Base-by-base conservation (phyloP, 1,140 invertebrate species). In the Chironomus tepperi region DNA sequence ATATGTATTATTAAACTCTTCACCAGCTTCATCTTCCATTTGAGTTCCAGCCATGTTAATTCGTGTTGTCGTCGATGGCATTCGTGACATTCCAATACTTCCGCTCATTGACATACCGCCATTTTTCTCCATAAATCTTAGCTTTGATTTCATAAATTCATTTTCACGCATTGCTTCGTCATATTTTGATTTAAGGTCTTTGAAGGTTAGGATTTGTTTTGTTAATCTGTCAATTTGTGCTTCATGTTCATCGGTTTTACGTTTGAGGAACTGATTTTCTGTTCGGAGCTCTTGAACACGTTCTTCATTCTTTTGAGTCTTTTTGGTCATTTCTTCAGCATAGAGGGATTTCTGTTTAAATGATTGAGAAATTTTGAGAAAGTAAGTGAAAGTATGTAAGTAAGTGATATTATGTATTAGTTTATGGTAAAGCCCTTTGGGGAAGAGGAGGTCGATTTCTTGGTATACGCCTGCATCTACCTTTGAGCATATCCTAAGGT, bases 11-110 rank as follows among this genome's bases (percentile, higher is more conserved):
- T 92, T 90, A 79, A 93, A 92, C 42, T 92, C 84, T 83, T 93
- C 91, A 24, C 90, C 90, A 78, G 93, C 92, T 79, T 94, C 92
- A 79, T 94, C 92, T 75, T 91, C 91, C 84, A 91, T 91, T 76
- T 88, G 87, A 43, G 93, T 87, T 74, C 87, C 86, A 75, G 88
- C 83, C 9, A 78, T 79, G 19, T 70, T 70, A 16, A 70, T 19
- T 70, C 19, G n/a, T 70, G 65, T 6, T 19, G 18, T 70, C 19
- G 65, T 70, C 19, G 65, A 18, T 70, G 65, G 65, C 19, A 21
- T 21, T 7, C 65, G 6, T 19, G 16, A 9, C 65, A 70, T 70
- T 70, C 65, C 65, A 70, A 70, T 70, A 18, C 65, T 70, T 7
- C 65, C 65, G 5, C 65, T 21, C 16, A 19, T 19, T 7, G 65